Evolutionary conservation across 2,888 invertebrate species (phyloP), one percentile per base, ranked within the genome.

Genomic region (Cryptosula pallasiana): DNA sequence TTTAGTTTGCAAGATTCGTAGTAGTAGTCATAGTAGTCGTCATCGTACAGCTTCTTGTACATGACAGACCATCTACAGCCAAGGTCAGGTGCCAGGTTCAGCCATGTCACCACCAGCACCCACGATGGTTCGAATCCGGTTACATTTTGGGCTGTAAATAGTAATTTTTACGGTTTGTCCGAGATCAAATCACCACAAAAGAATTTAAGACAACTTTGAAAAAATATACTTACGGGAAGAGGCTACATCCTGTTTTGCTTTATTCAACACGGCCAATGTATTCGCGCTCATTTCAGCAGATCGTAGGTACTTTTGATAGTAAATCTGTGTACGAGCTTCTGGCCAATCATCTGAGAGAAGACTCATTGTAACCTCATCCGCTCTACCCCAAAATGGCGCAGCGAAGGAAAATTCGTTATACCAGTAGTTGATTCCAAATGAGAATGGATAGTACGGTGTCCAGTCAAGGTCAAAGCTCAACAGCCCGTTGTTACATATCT

Each of bases 71-170:
- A 27, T 2, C 63, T 32, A 32, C 27, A 9, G 9, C 27, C 32
- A 13, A 34, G 25, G 32, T 63, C 32, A 13, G 32, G 5, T 2
- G 27, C 32, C 63, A 63, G 2, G 32, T 63, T 63, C 1, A 63
- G 13, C 63, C 63, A 63, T 63, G 63, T 63, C 9, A 63, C 32
- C 13, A 63, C 63, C 16, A 63, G 63, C 32, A 63, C 63, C 63
- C 63, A 63, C 32, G 63, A 29, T 9, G 63, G 32, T 27, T 63
- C 63, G 32, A 63, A 63, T 29, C 32, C 63, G 2, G 2, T 5
- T 32, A 63, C 63, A 32, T 5, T 5, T 63, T 63, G 25, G 16
- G 63, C 63, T 63, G n/a, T 29, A 25, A 63, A n/a, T n/a, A n/a
- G n/a, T n/a, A n/a, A n/a, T n/a, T n/a, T n/a, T n/a, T n/a, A n/a